Conservation (phyloP, 1,140 invertebrate genomes). For the Vanessa tameamea region DNA sequence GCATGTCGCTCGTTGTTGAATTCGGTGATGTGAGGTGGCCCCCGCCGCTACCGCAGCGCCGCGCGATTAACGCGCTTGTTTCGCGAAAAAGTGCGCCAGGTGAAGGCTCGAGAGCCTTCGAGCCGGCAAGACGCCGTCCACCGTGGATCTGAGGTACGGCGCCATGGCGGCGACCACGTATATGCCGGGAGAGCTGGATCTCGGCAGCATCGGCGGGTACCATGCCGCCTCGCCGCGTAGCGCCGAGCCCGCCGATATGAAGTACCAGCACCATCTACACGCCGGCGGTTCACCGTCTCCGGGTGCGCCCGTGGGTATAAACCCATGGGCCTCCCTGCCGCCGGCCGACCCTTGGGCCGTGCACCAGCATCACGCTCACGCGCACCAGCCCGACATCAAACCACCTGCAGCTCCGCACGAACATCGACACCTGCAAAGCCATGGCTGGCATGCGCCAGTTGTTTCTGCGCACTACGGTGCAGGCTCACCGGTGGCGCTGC, state of each 20-base stretch:
- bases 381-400: constrained; percentile 85
- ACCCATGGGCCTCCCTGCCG: constrained; percentile 92
- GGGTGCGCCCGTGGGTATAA: constrained; percentile 86
- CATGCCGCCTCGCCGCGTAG: constrained; percentile 89
- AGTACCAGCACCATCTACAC: constrained; percentile 93
- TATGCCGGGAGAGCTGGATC: constrained; percentile 90
- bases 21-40: constrained; percentile 76
- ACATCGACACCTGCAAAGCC: constrained; percentile 84
- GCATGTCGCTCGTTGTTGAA: constrained; percentile 75
- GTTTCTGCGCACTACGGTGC: constrained; percentile 91
- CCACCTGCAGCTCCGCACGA: constrained; percentile 83
- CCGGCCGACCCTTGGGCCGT: constrained; percentile 91
- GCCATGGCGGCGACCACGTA: constrained; percentile 92
- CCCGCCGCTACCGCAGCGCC: constrained; percentile 79
- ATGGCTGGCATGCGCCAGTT: constrained; percentile 92
- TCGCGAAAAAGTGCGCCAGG: constrained; percentile 69
- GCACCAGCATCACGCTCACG: constrained; percentile 85
- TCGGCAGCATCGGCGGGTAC: constrained; percentile 88
- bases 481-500: constrained; percentile 91
- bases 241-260: constrained; percentile 94
- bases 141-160: constrained; percentile 82
- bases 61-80: constrained; percentile 78
- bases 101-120: constrained; percentile 82
- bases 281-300: constrained; percentile 85
- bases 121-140: constrained; percentile 84